Evolutionary conservation across 2,113 vertebrate genomes (phyloP).

Genomic region (Plotosus lineatus): DNA sequence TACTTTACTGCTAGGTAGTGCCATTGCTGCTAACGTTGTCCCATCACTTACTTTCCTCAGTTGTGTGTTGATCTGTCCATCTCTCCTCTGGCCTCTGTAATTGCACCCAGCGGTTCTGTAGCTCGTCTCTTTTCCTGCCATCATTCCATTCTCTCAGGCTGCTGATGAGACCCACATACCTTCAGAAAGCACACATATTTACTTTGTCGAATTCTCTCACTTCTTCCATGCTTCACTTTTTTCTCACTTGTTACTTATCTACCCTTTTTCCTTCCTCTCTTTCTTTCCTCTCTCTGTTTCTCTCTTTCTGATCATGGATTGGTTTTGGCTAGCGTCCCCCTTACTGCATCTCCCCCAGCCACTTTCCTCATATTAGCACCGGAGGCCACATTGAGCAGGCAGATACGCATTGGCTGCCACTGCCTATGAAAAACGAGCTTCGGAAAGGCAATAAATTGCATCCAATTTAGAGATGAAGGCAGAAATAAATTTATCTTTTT

Average conservation of each 20-base stretch:
- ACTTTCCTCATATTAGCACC: constrained; percentile 80
- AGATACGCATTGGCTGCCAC: constrained; percentile 76
- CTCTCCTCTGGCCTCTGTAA: constrained; percentile 7
- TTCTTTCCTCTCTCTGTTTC: constrained; percentile 64
- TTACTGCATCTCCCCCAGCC: constrained; percentile 70
- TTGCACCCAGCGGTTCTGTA: constrained; percentile 28
- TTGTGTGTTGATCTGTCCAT: constrained; percentile 18
- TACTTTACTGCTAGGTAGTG: constrained; percentile 49
- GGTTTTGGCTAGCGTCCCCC: constrained; percentile 68
- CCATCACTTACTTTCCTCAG: constrained; percentile 2
- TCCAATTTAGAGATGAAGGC: constrained; percentile 85
- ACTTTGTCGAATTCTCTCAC: constrained; percentile 21
- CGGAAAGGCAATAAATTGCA: constrained; percentile 82
- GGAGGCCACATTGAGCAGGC: constrained; percentile 74
- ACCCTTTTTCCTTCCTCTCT: constrained; percentile 59
- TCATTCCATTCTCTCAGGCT: constrained; percentile 3
- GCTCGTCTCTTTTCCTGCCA: constrained; percentile 18
- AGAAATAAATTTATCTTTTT: constrained; percentile 82
- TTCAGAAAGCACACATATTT: constrained; percentile 23
- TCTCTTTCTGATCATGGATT: constrained; percentile 46
- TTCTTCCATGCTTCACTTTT: constrained; percentile 39
- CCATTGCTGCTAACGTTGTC: constrained; percentile 55
- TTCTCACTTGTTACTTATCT: constrained; percentile 46
- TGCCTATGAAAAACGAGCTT: constrained; percentile 83
- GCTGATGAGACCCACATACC: background rate